Base-by-base conservation (phyloP, 2,797 vertebrate species). In the Eulemur coronatus region DNA sequence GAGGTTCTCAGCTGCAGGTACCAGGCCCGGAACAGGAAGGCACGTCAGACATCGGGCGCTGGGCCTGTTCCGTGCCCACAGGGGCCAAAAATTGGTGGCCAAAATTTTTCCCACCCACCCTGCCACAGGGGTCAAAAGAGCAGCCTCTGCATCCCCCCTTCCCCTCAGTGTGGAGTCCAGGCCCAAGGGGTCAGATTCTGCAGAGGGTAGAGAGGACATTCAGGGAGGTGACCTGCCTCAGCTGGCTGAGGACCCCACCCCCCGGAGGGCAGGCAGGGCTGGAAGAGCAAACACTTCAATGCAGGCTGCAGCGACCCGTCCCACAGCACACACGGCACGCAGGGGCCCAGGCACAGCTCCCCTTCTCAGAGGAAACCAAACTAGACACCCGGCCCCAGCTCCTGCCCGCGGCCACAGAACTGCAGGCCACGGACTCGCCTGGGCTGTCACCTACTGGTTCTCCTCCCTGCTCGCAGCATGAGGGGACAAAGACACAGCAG, bases 381-480 rank as follows among this genome's bases (percentile, higher is more conserved):
- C 85, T 2, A 48, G 46, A 75, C 96, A 94, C 94, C 9, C 14
- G 5, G 85, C 92, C 92, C 70, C n/a, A 46, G 73, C 72, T 80
- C 91, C 78, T 70, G 79, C 79, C 82, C 12, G 0, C 0, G 4
- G 88, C 82, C 57, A 55, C 69, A 59, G 61, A 82, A 24, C 69
- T 26, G 59, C 12, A 17, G 63, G 70, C 55, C 5, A 11, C 41
- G 91, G 84, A 93, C 93, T 48, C 0, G 85, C 96, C 94, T 50
- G 55, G 76, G 28, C 73, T n/a, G 0, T 87, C 89, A 98, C 98
- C 98, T 99, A 99, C 98, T 98, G 98, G 97, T 97, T 98, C 96
- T 99, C 98, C 97, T 98, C 98, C 97, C 98, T 99, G 98, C 95
- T 97, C 98, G 97, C 98, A 98, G 98, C 98, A 33, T 98, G 98